Conservation (phyloP, 2,888 invertebrate species). For the Aphodius granarius region DNA sequence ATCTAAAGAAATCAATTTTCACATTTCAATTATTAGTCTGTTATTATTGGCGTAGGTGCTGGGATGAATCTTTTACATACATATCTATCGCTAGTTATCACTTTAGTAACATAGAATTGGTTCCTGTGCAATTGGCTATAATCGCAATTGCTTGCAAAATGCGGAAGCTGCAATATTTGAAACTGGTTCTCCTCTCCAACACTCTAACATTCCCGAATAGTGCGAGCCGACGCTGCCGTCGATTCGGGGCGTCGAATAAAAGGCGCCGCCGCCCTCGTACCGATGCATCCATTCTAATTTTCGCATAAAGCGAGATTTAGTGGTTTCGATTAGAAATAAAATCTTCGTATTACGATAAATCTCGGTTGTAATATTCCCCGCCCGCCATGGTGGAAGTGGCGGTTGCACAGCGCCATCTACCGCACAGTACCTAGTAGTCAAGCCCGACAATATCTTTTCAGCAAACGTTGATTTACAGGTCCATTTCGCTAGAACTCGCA, state of each 20-base stretch:
- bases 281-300: background rate
- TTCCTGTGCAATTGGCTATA: background rate
- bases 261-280: background rate
- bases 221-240: background rate
- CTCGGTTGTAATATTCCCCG: background rate
- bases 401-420: background rate
- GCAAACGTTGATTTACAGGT: background rate
- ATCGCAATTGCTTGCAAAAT: background rate
- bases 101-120: too few species aligned
- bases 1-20: too few species aligned
- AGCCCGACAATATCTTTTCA: background rate
- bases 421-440: background rate
- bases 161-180: background rate
- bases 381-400: background rate
- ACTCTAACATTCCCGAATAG: background rate
- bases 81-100: too few species aligned
- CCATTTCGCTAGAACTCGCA: background rate
- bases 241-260: background rate
- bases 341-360: background rate
- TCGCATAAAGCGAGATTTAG: background rate
- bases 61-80: too few species aligned
- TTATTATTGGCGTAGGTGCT: too few species aligned
- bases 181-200: background rate
- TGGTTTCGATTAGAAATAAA: background rate
- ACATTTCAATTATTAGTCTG: too few species aligned